These are phyloP conservation scores for Tanypteryx hageni DNA, from an alignment of 2,888 invertebrate species.

Conservation along the genomic window DNA sequence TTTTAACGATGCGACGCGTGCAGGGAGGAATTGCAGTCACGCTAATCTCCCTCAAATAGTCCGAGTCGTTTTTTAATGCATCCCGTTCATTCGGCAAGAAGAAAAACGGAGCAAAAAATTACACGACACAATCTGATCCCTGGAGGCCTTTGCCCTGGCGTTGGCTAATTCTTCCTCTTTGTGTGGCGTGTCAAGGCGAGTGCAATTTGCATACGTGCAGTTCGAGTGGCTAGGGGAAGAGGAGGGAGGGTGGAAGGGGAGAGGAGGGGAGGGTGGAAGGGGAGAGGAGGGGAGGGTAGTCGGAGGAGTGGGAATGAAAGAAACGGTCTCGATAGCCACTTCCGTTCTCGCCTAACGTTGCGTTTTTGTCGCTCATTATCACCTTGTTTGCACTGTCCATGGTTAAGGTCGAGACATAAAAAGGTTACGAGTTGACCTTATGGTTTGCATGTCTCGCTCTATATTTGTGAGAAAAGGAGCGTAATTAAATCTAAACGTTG, in stretches of 20 bases:
- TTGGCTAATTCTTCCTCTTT: conserved; percentile 26
- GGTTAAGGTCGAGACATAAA: conserved; percentile 29
- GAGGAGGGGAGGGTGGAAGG: neutral
- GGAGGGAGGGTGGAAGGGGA: neutral
- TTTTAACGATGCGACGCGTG: neutral
- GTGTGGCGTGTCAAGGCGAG: neutral
- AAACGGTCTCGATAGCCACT: neutral
- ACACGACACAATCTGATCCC: conserved; percentile 32
- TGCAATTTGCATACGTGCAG: conserved; percentile 30
- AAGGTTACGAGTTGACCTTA: neutral
- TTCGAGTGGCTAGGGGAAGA: neutral
- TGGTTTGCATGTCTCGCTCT: neutral
- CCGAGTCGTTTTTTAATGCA: neutral
- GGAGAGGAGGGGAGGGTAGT: neutral
- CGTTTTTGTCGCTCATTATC: neutral
- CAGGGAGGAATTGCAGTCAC: neutral
- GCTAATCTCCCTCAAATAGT: neutral
- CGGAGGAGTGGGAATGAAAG: neutral
- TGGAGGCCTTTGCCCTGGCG: neutral
- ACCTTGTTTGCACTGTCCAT: neutral
- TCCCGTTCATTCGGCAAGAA: neutral
- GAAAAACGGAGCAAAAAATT: neutral
- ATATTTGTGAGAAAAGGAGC: neutral
- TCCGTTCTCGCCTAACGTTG: neutral
- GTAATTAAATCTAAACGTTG: neutral